These are phyloP conservation scores for Oreochromis spilurus DNA, from an alignment of 2,113 vertebrate species.

Conservation along the genomic window DNA sequence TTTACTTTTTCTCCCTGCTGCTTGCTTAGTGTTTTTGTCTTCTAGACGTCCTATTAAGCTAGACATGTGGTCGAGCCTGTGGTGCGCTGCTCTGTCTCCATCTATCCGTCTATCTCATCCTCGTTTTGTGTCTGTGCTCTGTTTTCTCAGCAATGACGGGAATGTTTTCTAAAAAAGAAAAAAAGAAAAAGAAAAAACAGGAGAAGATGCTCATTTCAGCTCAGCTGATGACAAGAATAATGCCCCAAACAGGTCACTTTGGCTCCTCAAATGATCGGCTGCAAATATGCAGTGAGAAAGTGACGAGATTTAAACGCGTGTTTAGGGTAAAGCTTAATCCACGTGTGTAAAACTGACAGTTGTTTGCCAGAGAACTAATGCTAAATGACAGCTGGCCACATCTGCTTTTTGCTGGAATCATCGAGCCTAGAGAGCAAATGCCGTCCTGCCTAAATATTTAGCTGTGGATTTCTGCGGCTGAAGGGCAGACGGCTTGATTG, in stretches of 20 bases:
- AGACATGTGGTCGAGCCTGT: conserved; percentile 9
- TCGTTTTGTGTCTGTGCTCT: not conserved
- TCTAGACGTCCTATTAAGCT: not conserved
- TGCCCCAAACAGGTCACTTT: not conserved
- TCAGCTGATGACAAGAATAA: not conserved
- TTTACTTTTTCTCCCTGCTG: not conserved
- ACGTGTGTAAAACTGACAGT: conserved; percentile 6
- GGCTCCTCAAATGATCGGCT: not conserved
- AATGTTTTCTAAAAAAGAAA: not conserved
- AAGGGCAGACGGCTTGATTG: conserved; percentile 30
- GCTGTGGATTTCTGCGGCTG: conserved; percentile 17
- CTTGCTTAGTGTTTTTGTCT: not conserved
- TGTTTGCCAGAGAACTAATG: conserved; percentile 2
- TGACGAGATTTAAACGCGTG: not conserved
- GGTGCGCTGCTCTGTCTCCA: not conserved
- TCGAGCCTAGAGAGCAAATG: not conserved
- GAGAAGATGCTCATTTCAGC: not conserved
- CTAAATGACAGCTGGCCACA: conserved; percentile 29
- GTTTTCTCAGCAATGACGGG: not conserved
- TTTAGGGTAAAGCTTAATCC: not conserved
- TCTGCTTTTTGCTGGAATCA: conserved; percentile 43
- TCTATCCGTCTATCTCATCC: not conserved
- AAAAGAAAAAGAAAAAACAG: not conserved
- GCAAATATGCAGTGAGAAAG: not conserved
- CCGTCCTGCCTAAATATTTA: conserved; percentile 31